phyloP scores from a whole-genome alignment of 2,797 vertebrate genomes.

The Ctenopoma multispine region DNA sequence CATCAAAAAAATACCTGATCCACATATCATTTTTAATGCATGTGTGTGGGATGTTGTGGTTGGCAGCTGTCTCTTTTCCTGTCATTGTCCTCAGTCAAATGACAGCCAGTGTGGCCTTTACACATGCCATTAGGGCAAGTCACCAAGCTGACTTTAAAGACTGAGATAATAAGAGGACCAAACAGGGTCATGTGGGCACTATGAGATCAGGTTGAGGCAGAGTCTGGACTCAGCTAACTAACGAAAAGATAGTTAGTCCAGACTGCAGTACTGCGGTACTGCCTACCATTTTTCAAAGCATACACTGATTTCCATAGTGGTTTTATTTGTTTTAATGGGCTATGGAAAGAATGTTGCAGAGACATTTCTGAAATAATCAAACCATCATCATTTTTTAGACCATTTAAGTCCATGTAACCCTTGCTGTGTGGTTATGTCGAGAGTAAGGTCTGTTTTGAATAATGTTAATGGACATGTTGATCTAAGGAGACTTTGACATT shows the following conservation, averaged over 20 bases:
- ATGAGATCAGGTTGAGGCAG: constrained; percentile 10
- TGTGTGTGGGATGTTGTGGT: constrained; percentile 60
- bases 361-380: constrained; percentile 22
- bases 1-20: constrained; percentile 20
- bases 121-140: constrained; percentile 76
- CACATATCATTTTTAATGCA: constrained; percentile 8
- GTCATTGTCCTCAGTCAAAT: constrained; percentile 78
- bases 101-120: constrained; percentile 73
- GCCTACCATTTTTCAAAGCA: constrained; percentile 16
- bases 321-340: constrained; percentile 43
- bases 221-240: constrained; percentile 12
- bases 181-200: constrained; percentile 60
- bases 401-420: constrained; percentile 30
- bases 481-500: constrained; percentile 11
- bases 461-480: constrained; percentile 16
- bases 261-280: not conserved
- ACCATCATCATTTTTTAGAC: constrained; percentile 34
- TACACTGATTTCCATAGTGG: constrained; percentile 23
- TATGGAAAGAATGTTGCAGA: constrained; percentile 37
- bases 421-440: constrained; percentile 21
- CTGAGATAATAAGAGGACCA: constrained; percentile 60
- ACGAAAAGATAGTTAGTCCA: not conserved
- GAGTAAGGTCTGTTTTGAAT: constrained; percentile 28
- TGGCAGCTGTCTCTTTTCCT: constrained; percentile 80
- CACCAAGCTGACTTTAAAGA: constrained; percentile 72